Evolutionary conservation across 2,888 invertebrate species (phyloP), one percentile per base, ranked within the genome.

Genomic region (Platycheirus rosarum): DNA sequence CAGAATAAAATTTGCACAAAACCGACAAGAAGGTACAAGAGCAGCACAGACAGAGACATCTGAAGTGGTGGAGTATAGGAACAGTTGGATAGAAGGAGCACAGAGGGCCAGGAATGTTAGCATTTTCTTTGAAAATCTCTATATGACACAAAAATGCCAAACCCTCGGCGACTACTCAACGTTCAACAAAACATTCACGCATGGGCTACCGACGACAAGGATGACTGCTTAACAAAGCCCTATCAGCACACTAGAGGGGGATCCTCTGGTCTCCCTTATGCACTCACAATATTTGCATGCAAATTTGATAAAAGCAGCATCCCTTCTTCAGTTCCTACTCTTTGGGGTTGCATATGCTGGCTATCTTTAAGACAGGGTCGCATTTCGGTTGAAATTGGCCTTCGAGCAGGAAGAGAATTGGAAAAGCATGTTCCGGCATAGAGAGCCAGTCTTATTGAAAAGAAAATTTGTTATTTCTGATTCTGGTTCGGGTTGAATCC

Each of bases 211-310:
- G 20, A 42, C 46, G 44, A 44, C 68, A 62, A 44, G 51, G 16
- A 69, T 42, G 48, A 62, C 69, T 65, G 65, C 57, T 69, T 74
- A 62, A 66, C 46, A 73, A 66, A 48, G 37, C 74, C 42, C 55
- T 55, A 48, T 40, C 63, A 63, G n/a, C 49, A 48, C 29, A 57
- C 60, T 37, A 70, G n/a, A 55, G 57, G 16, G 63, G 63, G 44
- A 65, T 69, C 65, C 35, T 49, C 51, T 29, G 57, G 63, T 69
- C 51, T 57, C 63, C 74, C 79, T 63, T 69, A 57, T 74, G 75
- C 79, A 63, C 63, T 75, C 75, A 70, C 76, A 82, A 82, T 82
- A 68, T 82, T 82, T 82, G 71, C 71, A 82, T 82, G 71, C 76
- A 82, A 82, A 76, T 82, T 82, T 82, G 77, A 77, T 77, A 73